A percentile compares a stretch with the other conserved stretches of the same genome.
These are phyloP conservation scores for Peromyscus aztecus DNA, from an alignment of 2,797 vertebrate species.

Conservation along the genomic window DNA sequence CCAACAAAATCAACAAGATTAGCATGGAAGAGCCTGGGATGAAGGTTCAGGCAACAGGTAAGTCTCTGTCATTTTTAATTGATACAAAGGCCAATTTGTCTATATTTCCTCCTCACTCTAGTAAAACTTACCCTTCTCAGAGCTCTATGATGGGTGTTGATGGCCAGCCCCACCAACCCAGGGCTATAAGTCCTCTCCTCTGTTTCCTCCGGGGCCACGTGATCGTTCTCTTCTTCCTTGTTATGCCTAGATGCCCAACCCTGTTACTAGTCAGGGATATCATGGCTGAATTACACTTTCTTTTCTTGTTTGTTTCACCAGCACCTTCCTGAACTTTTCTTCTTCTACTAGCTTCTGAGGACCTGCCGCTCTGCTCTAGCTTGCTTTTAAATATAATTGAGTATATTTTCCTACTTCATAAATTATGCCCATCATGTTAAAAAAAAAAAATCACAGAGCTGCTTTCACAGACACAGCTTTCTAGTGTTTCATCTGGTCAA, in stretches of 20 bases:
- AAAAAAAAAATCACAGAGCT: not conserved
- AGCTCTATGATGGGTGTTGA: too few relatives aligned
- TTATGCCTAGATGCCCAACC: not conserved
- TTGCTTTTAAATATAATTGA: not conserved
- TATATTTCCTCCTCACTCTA: too few relatives aligned
- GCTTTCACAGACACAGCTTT: not conserved
- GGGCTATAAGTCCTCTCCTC: not conserved
- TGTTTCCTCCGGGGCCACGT: not conserved
- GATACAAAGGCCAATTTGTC: too few relatives aligned
- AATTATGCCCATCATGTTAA: not conserved
- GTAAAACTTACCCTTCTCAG: too few relatives aligned
- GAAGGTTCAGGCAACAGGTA: too few relatives aligned
- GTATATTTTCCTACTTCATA: not conserved
- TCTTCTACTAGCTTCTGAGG: not conserved
- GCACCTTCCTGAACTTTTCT: not conserved
- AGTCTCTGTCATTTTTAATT: too few relatives aligned
- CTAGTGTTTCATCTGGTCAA: not conserved
- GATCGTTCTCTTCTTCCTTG: too few relatives aligned
- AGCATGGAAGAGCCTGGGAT: too few relatives aligned
- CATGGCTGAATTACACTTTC: not conserved
- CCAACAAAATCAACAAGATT: too few relatives aligned
- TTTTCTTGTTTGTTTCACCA: not conserved
- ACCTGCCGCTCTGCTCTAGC: not conserved
- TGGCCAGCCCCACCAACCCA: not conserved
- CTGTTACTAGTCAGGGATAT: not conserved